These are phyloP conservation scores for Chaenogobius annularis DNA, from an alignment of 2,113 vertebrate genomes.

Conservation along the genomic window DNA sequence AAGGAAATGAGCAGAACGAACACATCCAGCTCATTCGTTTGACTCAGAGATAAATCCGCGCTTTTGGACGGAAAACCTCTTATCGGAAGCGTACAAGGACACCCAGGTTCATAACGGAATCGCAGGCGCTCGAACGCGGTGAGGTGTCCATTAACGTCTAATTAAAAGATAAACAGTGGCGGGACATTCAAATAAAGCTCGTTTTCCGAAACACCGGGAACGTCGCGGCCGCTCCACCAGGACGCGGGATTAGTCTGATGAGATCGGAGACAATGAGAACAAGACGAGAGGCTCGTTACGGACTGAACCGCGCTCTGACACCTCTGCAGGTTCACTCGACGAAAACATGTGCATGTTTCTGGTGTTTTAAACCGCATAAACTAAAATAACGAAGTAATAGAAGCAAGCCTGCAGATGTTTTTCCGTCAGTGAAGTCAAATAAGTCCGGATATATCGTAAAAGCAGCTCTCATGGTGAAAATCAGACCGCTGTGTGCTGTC, in stretches of 20 bases:
- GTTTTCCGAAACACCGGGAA: constrained; percentile 58
- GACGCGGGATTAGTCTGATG: constrained; percentile 55
- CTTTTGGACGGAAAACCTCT: constrained; percentile 33
- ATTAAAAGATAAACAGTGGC: constrained; percentile 73
- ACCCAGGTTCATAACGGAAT: constrained; percentile 25
- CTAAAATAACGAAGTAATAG: no score
- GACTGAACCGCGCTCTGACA: constrained; percentile 24
- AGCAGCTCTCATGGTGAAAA: no score
- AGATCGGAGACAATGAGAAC: constrained; percentile 52
- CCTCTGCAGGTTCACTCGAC: background rate
- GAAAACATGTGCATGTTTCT: background rate
- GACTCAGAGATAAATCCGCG: constrained; percentile 28
- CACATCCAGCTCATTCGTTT: constrained; percentile 6
- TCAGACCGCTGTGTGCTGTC: no score
- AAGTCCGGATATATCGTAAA: no score
- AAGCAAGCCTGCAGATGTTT: no score
- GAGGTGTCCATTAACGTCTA: constrained; percentile 52
- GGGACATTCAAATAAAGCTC: constrained; percentile 49
- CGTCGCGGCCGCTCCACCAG: constrained; percentile 54
- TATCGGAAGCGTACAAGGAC: constrained; percentile 39
- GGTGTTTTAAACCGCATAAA: no score
- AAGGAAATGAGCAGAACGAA: constrained; percentile 24
- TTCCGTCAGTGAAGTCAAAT: no score
- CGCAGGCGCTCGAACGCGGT: constrained; percentile 32
- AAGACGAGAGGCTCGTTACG: background rate